Evolutionary conservation across 2,797 vertebrate species (phyloP).

Genomic region (Masticophis lateralis): DNA sequence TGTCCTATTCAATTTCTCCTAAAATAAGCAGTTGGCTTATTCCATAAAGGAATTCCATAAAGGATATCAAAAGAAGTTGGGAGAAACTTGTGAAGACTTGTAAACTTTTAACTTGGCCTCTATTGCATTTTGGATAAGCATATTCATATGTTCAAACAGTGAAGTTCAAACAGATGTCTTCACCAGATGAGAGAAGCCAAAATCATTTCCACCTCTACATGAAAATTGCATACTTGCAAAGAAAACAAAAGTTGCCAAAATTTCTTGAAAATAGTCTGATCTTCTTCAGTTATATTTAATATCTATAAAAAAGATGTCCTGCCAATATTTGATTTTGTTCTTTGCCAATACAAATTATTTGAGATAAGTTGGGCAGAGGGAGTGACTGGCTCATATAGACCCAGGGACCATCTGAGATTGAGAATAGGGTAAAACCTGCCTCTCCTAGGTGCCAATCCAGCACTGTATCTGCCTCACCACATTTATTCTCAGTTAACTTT

Average conservation of each 20-base stretch:
- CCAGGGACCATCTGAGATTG: background rate
- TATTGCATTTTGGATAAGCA: background rate
- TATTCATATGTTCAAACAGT: background rate
- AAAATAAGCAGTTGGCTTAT: background rate
- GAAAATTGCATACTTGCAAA: background rate
- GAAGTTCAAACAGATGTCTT: background rate
- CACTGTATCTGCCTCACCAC: background rate
- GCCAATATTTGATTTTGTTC: background rate
- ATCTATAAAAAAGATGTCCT: background rate
- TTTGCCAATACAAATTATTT: background rate
- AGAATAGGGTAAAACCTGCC: background rate
- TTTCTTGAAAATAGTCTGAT: background rate
- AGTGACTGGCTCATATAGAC: background rate
- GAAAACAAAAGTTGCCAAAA: background rate
- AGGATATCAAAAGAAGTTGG: background rate
- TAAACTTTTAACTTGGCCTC: background rate
- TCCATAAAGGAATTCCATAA: background rate
- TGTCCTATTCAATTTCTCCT: background rate
- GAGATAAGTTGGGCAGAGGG: background rate
- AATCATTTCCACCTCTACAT: background rate
- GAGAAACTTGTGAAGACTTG: background rate
- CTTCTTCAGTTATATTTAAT: background rate
- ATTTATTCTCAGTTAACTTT: background rate
- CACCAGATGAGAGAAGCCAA: background rate
- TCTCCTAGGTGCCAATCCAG: background rate